A percentile compares a stretch with the other conserved stretches of the same genome.
phyloP scores from a whole-genome alignment of 1,140 invertebrate species.

The Latrodectus geometricus region DNA sequence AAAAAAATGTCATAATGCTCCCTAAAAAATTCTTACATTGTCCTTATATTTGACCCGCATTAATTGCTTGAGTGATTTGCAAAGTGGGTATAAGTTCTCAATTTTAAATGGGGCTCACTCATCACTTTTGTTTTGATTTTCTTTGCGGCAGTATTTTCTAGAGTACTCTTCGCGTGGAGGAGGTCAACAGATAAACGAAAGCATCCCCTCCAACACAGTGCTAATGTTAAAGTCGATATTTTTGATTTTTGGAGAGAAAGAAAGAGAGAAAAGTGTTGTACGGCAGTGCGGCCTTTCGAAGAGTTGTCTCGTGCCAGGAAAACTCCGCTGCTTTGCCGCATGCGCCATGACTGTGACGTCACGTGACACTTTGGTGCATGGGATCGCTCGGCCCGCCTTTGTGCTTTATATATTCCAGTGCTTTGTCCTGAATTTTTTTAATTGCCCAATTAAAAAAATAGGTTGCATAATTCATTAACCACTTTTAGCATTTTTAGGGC shows the following conservation, averaged over 20 bases:
- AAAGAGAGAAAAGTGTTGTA: slow-evolving; percentile 8
- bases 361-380: not conserved
- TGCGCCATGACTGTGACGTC: slow-evolving; percentile 9
- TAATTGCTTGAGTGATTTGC: no score
- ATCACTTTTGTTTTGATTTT: not conserved
- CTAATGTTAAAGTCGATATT: slow-evolving; percentile 31
- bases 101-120: not conserved
- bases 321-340: slow-evolving; percentile 6
- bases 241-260: slow-evolving; percentile 16
- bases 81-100: no score
- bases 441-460: no score
- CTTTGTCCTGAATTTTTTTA: no score
- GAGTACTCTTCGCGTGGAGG: not conserved
- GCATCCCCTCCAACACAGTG: slow-evolving; percentile 4
- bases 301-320: not conserved
- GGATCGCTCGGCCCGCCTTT: not conserved
- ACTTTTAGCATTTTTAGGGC: no score
- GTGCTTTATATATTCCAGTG: not conserved
- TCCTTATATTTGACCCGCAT: no score
- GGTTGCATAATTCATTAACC: no score
- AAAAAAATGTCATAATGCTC: no score
- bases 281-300: slow-evolving; percentile 5
- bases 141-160: not conserved
- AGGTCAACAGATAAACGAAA: not conserved
- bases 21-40: no score